Base-by-base conservation (phyloP, 2,113 vertebrate genomes). In the Pollachius pollachius region DNA sequence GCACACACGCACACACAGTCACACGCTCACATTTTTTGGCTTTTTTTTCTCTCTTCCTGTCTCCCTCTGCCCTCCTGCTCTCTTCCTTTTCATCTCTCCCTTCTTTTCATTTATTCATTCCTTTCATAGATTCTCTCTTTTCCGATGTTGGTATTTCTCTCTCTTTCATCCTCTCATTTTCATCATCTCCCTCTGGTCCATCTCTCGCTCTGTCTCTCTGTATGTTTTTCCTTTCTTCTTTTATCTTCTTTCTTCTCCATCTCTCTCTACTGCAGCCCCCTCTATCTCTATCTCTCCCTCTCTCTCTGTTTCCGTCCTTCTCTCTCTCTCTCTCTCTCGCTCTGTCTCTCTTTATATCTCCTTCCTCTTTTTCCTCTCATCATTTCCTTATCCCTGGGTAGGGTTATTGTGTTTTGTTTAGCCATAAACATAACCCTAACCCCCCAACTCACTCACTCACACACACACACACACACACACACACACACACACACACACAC, bases 151-250 rank as follows among this genome's bases (percentile, higher is more conserved):
- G 37, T 41, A 5, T 52, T 17, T 13, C 62, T 23, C 21, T 52
- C 56, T 76, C 52, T 68, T 48, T 15, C 58, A 69, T 70, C 37
- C 37, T 11, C 37, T 41, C 37, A 41, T 41, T 11, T 41, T 11
- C 37, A 41, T 41, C 37, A 52, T 1, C 48, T 56, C 56, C 15
- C 27, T 18, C 56, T 5, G 61, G 23, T 25, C 15, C 23, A 2
- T 65, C 21, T 56, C 52, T 52, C 37, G 7, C 27, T 54, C 15
- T n/a, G n/a, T 16, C 1, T 52, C 37, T 65, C 64, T 21, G n/a
- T 11, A 68, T 54, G n/a, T 21, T 30, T 52, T 58, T n/a, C n/a
- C n/a, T n/a, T n/a, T 3, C 34, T 37, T n/a, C n/a, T 4, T 37
- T 3, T 7, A 37, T 3, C 34, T 7, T 7, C 34, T 7, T 37